These are phyloP conservation scores for Sebastes cheni DNA, from an alignment of 2,797 vertebrate genomes.

Conservation along the genomic window DNA sequence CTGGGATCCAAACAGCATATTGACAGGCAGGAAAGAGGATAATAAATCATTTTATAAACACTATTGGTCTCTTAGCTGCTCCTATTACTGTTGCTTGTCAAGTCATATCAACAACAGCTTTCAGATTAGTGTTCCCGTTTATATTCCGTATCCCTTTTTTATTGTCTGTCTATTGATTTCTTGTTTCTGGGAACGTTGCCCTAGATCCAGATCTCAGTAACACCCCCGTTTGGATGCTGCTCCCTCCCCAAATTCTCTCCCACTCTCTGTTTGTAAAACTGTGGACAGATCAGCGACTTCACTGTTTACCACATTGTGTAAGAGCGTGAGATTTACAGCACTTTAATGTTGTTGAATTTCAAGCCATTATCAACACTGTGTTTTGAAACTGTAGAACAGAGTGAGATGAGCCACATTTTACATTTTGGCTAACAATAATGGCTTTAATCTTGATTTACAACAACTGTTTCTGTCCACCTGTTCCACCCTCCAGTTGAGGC, in stretches of 20 bases:
- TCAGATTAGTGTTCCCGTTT: neutral
- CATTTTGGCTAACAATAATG: neutral
- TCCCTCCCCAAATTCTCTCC: neutral
- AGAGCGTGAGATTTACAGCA: neutral
- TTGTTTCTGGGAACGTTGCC: constrained; percentile 25
- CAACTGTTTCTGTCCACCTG: neutral
- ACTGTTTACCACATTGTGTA: neutral
- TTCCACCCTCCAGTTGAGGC: neutral
- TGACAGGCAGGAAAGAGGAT: neutral
- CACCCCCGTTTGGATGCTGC: neutral
- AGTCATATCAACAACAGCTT: neutral
- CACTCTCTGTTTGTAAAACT: neutral
- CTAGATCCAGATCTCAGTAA: neutral
- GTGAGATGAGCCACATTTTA: neutral
- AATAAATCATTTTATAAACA: neutral
- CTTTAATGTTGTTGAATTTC: neutral
- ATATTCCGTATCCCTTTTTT: neutral
- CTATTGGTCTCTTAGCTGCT: neutral
- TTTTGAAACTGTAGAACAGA: neutral
- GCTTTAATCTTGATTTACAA: neutral
- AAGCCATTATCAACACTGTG: too few relatives aligned
- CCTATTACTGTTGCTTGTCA: neutral
- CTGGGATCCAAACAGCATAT: neutral
- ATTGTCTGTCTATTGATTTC: neutral
- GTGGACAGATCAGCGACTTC: neutral